These are phyloP conservation scores for Venturia canescens DNA, from an alignment of 1,140 invertebrate genomes.

Conservation along the genomic window DNA sequence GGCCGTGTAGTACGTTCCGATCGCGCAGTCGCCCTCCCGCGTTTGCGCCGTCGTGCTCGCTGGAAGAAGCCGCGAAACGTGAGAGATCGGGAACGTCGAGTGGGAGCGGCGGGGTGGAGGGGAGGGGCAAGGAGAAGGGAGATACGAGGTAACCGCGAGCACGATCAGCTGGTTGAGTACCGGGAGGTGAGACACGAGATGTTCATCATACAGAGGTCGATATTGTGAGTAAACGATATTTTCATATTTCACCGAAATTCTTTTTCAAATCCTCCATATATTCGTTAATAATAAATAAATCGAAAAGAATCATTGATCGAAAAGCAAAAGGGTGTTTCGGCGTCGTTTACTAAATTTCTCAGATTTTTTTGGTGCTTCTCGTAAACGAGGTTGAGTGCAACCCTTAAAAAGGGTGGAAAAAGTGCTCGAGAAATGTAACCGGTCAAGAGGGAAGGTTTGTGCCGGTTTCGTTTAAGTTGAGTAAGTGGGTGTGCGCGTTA, in stretches of 20 bases:
- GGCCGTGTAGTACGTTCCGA: slow-evolving; percentile 16
- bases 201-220: slow-evolving; percentile 72
- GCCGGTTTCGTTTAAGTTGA: too few relatives aligned
- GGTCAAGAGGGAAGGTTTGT: too few relatives aligned
- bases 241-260: not conserved
- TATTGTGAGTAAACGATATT: slow-evolving; percentile 69
- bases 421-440: too few relatives aligned
- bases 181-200: slow-evolving; percentile 63
- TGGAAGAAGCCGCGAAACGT: slow-evolving; percentile 34
- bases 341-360: too few relatives aligned
- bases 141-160: slow-evolving; percentile 51
- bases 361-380: too few relatives aligned
- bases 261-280: not conserved
- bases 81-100: not conserved
- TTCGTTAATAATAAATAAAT: not conserved
- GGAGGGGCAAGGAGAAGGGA: not conserved
- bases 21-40: slow-evolving; percentile 66
- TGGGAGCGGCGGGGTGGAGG: not conserved
- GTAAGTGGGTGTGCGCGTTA: too few relatives aligned
- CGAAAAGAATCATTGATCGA: not conserved
- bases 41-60: slow-evolving; percentile 58
- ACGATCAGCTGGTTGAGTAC: slow-evolving; percentile 69
- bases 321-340: too few relatives aligned
- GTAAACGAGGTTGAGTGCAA: too few relatives aligned
- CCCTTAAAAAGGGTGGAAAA: too few relatives aligned